Evolutionary conservation across 2,113 vertebrate species (phyloP).

Genomic region (Condylura cristata): DNA sequence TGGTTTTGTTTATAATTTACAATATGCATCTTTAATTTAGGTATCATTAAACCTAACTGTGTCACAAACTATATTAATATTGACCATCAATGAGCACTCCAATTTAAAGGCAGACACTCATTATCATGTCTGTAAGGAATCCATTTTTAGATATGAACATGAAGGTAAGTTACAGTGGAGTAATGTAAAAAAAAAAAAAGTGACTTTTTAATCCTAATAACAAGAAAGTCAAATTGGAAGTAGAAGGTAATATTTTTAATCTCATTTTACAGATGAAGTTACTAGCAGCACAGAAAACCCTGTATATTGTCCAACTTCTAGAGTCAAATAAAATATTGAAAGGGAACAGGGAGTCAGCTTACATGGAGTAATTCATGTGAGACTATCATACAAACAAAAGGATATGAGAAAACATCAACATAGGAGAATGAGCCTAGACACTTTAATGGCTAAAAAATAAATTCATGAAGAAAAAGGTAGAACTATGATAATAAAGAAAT

Average conservation of each 20-base stretch:
- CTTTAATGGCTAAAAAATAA: neutral
- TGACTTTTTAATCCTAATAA: neutral
- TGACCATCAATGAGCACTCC: neutral
- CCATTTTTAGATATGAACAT: neutral
- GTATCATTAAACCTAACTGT: too few species aligned
- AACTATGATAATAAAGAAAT: neutral
- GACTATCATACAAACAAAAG: neutral
- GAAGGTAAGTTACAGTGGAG: neutral
- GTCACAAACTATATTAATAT: conserved; percentile 22
- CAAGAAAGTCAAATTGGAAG: too few species aligned
- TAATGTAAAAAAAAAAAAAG: neutral
- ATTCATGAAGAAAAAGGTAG: neutral
- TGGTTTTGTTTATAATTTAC: neutral
- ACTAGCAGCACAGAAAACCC: neutral
- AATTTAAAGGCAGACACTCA: neutral
- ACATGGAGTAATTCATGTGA: neutral
- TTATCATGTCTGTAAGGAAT: neutral
- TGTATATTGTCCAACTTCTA: neutral
- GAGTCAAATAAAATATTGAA: neutral
- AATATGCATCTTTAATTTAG: neutral
- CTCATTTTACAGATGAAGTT: neutral
- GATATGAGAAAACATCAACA: neutral
- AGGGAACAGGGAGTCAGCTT: neutral
- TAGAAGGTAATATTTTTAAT: neutral
- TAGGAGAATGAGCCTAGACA: neutral